These are phyloP conservation scores for Thalassaphorura encarpata DNA, from an alignment of 1,140 invertebrate genomes.

Conservation along the genomic window DNA sequence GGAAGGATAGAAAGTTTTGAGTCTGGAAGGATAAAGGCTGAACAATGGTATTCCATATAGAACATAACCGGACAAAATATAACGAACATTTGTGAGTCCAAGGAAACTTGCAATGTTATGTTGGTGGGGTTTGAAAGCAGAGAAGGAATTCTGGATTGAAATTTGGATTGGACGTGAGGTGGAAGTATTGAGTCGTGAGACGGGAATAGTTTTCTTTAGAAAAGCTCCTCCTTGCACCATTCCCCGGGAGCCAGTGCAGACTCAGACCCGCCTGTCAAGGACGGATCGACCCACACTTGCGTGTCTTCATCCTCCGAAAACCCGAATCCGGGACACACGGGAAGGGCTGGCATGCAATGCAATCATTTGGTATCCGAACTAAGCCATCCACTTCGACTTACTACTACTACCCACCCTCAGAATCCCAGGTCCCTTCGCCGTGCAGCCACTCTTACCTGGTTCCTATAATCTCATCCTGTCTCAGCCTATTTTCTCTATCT, in stretches of 20 bases:
- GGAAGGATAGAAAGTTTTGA: too few relatives aligned
- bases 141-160: neutral
- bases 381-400: neutral
- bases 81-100: neutral
- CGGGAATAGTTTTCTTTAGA: neutral
- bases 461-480: neutral
- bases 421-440: neutral
- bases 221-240: conserved; percentile 29
- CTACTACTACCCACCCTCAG: neutral
- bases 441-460: neutral
- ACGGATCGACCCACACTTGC: conserved; percentile 18
- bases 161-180: neutral
- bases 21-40: too few relatives aligned
- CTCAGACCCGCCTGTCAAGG: conserved; percentile 8
- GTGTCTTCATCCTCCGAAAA: neutral
- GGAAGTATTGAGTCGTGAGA: neutral
- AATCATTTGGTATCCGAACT: neutral
- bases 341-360: neutral
- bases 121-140: neutral
- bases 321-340: neutral
- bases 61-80: neutral
- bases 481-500: neutral
- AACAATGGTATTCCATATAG: too few relatives aligned
- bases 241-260: conserved; percentile 15
- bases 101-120: too few relatives aligned